Conservation (phyloP, 2,113 vertebrate genomes). For the Pterophyllum scalare region DNA sequence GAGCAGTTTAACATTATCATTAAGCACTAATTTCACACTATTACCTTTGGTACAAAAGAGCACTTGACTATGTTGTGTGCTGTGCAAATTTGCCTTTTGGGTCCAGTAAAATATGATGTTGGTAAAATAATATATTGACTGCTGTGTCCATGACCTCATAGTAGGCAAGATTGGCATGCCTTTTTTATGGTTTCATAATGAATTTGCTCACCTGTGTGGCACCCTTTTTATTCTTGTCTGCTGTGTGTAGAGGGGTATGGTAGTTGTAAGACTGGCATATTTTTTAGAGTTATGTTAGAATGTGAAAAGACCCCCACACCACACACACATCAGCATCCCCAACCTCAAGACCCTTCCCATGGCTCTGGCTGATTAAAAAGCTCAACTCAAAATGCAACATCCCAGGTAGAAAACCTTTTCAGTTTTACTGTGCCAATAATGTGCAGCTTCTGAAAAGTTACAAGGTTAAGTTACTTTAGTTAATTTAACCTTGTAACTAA, state of each 20-base stretch:
- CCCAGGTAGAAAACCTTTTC: neutral
- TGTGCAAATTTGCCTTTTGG: neutral
- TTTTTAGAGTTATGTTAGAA: neutral
- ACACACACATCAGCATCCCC: neutral
- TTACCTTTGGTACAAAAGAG: neutral
- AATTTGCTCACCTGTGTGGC: neutral
- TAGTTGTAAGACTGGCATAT: neutral
- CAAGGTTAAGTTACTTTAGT: neutral
- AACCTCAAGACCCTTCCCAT: neutral
- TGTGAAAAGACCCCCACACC: neutral
- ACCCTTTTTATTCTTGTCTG: neutral
- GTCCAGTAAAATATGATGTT: constrained; percentile 1
- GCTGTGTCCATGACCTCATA: neutral
- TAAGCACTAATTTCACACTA: constrained; percentile 2
- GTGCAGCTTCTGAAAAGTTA: neutral
- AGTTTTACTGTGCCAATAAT: too few species aligned
- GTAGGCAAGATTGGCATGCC: neutral
- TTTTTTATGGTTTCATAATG: neutral
- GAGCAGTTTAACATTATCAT: neutral
- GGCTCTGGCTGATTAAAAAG: neutral
- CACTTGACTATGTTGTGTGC: neutral
- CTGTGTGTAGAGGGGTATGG: neutral
- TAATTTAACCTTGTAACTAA: neutral
- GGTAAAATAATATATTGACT: neutral
- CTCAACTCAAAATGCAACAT: neutral